Evolutionary conservation across 2,888 invertebrate genomes (phyloP).

Genomic region (Diaphora mendica): DNA sequence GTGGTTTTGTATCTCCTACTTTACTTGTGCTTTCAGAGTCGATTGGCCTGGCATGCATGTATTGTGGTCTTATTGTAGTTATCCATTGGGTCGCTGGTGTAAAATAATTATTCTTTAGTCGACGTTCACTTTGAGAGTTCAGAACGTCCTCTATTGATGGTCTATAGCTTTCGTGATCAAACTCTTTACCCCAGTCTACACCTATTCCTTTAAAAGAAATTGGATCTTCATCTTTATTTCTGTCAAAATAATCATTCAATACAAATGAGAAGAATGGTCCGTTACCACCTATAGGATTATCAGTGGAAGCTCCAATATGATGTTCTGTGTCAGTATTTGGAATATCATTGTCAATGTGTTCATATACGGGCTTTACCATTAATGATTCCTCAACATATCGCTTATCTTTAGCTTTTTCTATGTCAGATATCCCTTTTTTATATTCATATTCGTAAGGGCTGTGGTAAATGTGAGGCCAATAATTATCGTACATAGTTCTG

Average conservation of each 20-base stretch:
- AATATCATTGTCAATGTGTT: conserved; percentile 63
- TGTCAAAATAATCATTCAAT: conserved; percentile 73
- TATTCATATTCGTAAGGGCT: conserved; percentile 69
- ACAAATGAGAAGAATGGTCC: conserved; percentile 74
- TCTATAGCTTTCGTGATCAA: conserved; percentile 53
- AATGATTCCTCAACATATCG: conserved; percentile 57
- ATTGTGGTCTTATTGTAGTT: conserved; percentile 12
- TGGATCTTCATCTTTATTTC: conserved; percentile 66
- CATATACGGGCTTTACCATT: conserved; percentile 71
- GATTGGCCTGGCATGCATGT: background rate
- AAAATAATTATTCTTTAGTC: conserved; percentile 41
- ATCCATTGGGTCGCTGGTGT: conserved; percentile 13
- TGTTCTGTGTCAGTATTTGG: conserved; percentile 35
- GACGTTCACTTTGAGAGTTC: conserved; percentile 49
- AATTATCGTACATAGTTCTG: conserved; percentile 58
- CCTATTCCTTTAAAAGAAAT: conserved; percentile 68
- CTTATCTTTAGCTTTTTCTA: conserved; percentile 73
- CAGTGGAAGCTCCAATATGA: conserved; percentile 47
- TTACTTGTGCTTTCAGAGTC: background rate
- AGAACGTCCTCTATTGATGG: conserved; percentile 39
- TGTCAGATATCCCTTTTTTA: conserved; percentile 57
- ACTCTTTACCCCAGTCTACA: conserved; percentile 66
- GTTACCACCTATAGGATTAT: conserved; percentile 69
- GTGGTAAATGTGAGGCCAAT: conserved; percentile 71
- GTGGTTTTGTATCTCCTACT: background rate